phyloP scores from a whole-genome alignment of 2,888 invertebrate genomes.

The Parnassius apollo region DNA sequence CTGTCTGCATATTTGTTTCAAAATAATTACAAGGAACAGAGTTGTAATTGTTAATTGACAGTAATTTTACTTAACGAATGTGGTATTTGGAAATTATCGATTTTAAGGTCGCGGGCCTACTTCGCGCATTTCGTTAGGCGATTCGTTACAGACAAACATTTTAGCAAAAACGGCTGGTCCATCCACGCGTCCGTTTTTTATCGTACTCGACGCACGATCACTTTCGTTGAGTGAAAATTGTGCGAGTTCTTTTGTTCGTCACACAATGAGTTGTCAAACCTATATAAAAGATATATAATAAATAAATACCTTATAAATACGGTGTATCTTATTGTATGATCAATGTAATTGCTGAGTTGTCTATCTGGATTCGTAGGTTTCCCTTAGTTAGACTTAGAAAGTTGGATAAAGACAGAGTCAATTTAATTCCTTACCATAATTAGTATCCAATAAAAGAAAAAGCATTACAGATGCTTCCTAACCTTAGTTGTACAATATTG shows the following conservation, averaged over 20 bases:
- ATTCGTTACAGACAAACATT: slow-evolving; percentile 10
- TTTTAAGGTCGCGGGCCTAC: slow-evolving; percentile 13
- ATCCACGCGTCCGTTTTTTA: background rate
- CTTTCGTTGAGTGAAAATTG: slow-evolving; percentile 15
- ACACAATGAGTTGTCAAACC: background rate
- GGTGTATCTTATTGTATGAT: background rate
- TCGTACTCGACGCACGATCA: background rate
- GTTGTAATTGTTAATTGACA: slow-evolving; percentile 20
- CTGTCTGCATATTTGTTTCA: too few species aligned
- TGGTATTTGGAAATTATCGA: slow-evolving; percentile 12
- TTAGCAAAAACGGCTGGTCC: background rate
- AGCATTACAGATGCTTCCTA: background rate
- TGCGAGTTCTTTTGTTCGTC: slow-evolving; percentile 9
- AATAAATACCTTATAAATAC: background rate
- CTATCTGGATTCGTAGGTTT: background rate
- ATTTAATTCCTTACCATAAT: background rate
- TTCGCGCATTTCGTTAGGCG: slow-evolving; percentile 3
- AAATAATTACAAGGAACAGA: slow-evolving; percentile 9
- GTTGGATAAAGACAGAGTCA: background rate
- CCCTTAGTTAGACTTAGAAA: background rate
- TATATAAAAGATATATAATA: background rate
- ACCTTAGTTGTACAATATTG: too few species aligned
- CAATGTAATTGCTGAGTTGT: background rate
- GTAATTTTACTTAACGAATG: slow-evolving; percentile 14
- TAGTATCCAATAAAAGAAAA: background rate